Conservation (phyloP, 2,113 vertebrate genomes). For the Hirundichthys speculiger region DNA sequence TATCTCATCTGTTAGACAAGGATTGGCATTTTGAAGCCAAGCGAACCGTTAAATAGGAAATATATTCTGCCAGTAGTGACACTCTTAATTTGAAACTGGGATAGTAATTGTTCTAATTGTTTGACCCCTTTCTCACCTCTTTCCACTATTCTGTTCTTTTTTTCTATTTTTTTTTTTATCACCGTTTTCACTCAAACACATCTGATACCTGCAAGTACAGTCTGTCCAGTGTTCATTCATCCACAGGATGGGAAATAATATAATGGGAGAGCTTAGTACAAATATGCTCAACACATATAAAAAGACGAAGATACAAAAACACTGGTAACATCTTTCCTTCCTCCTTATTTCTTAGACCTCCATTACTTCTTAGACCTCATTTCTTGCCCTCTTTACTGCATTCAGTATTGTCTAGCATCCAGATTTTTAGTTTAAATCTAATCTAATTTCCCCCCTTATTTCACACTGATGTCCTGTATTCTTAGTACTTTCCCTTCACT, state of each 20-base stretch:
- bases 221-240: not conserved
- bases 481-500: slow-evolving; percentile 24
- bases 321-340: slow-evolving; percentile 14
- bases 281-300: slow-evolving; percentile 15
- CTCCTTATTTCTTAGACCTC: not conserved
- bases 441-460: slow-evolving; percentile 29
- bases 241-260: slow-evolving; percentile 4
- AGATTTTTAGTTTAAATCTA: slow-evolving; percentile 42
- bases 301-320: slow-evolving; percentile 5
- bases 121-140: slow-evolving; percentile 49
- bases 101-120: slow-evolving; percentile 75
- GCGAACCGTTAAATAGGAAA: slow-evolving; percentile 80
- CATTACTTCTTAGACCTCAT: slow-evolving; percentile 11
- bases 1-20: slow-evolving; percentile 62
- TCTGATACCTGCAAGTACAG: slow-evolving; percentile 5
- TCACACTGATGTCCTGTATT: slow-evolving; percentile 15
- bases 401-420: slow-evolving; percentile 31
- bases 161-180: slow-evolving; percentile 35
- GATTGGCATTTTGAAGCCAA: slow-evolving; percentile 69
- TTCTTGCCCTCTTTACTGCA: slow-evolving; percentile 16
- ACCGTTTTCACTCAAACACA: slow-evolving; percentile 13
- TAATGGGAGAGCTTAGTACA: slow-evolving; percentile 23
- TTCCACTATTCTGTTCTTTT: slow-evolving; percentile 21
- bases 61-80: slow-evolving; percentile 73
- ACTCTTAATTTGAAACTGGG: slow-evolving; percentile 69